A percentile compares a stretch with the other conserved stretches of the same genome.
These are phyloP conservation scores for Meleagris gallopavo DNA, from an alignment of 2,113 vertebrate species.

Conservation along the genomic window DNA sequence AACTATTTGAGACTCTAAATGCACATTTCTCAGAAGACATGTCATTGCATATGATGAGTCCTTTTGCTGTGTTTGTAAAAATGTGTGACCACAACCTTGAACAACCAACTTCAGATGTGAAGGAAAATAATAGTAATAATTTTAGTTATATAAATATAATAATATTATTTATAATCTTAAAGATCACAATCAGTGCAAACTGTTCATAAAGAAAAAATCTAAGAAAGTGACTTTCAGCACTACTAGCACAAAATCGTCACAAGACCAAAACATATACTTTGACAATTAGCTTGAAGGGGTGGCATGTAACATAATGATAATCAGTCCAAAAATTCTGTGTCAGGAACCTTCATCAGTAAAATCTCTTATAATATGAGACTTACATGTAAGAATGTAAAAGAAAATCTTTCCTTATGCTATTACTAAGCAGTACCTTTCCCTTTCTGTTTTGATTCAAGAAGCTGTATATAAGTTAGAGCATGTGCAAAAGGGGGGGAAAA, in stretches of 20 bases:
- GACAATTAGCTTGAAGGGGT: conserved; percentile 55
- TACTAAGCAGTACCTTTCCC: not conserved
- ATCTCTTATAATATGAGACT: conserved; percentile 30
- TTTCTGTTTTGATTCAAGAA: not conserved
- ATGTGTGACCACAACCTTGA: not conserved
- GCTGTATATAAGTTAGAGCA: not conserved
- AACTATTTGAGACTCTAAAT: conserved; percentile 35
- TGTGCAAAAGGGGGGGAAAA: not conserved
- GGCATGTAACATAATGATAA: conserved; percentile 47
- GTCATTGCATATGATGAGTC: not conserved
- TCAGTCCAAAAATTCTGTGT: conserved; percentile 53
- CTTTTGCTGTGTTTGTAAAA: not conserved
- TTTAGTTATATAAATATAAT: no score
- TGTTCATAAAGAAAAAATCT: conserved; percentile 48
- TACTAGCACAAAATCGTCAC: conserved; percentile 18
- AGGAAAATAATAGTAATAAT: no score
- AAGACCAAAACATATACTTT: not conserved
- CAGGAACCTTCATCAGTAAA: conserved; percentile 59
- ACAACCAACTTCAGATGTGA: not conserved
- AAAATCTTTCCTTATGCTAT: not conserved
- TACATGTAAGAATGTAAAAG: conserved; percentile 47
- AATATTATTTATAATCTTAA: no score
- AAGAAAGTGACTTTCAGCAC: conserved; percentile 67
- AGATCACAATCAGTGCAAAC: conserved; percentile 50
- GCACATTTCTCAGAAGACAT: conserved; percentile 20